Percentiles rank a stretch among this genome's conserved stretches.
Conservation (phyloP, 2,113 vertebrate species). For the Gambusia affinis region DNA sequence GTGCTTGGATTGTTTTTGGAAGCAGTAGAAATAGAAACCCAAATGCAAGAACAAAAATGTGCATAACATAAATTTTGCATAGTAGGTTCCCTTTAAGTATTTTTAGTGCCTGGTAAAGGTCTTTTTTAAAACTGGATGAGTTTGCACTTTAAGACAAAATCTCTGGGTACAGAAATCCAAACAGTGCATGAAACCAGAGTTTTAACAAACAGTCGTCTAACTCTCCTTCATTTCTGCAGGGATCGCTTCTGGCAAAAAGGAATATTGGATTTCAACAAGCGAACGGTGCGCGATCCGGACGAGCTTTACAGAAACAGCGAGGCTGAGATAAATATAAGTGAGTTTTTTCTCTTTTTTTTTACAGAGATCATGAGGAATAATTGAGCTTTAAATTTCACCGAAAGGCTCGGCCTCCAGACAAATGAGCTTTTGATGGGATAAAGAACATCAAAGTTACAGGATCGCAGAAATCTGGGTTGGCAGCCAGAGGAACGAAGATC, state of each 20-base stretch:
- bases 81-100: background rate
- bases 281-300: slow-evolving; percentile 39
- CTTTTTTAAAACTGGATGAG: background rate
- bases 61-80: too few species aligned
- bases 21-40: too few species aligned
- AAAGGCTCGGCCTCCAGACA: slow-evolving; percentile 64
- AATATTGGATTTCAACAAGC: slow-evolving; percentile 35
- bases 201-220: slow-evolving; percentile 17
- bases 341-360: slow-evolving; percentile 18
- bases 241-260: slow-evolving; percentile 43
- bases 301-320: slow-evolving; percentile 51
- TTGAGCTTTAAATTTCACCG: slow-evolving; percentile 55
- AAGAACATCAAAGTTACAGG: slow-evolving; percentile 72
- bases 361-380: slow-evolving; percentile 67
- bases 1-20: too few species aligned
- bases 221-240: slow-evolving; percentile 42
- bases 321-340: slow-evolving; percentile 58
- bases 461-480: slow-evolving; percentile 61
- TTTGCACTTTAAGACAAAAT: background rate
- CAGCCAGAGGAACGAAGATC: slow-evolving; percentile 64
- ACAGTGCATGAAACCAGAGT: background rate
- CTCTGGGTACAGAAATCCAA: background rate
- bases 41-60: too few species aligned
- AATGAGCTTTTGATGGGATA: slow-evolving; percentile 68
- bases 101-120: too few species aligned